Conservation (phyloP, 2,113 vertebrate species). For the Proteles cristata region DNA sequence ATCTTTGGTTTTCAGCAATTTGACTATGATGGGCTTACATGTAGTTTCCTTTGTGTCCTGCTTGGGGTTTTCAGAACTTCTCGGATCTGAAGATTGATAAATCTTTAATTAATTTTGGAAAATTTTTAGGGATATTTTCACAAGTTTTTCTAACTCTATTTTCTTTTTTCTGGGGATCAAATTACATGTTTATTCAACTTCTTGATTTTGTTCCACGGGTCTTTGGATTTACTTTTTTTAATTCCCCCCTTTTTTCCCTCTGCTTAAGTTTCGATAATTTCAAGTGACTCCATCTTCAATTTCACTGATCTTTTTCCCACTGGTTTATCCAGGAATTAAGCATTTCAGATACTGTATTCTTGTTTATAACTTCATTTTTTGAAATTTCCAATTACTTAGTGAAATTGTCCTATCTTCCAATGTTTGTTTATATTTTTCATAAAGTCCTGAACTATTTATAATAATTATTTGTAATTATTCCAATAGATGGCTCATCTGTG, state of each 20-base stretch:
- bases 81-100: neutral
- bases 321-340: neutral
- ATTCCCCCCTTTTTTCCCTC: neutral
- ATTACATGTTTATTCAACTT: neutral
- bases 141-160: neutral
- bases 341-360: neutral
- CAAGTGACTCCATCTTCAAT: neutral
- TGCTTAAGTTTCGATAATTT: neutral
- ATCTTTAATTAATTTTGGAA: neutral
- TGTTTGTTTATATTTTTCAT: neutral
- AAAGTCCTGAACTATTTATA: neutral
- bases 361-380: neutral
- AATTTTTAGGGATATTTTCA: neutral
- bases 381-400: neutral
- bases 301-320: neutral
- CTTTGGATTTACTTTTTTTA: neutral
- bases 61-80: neutral
- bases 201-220: neutral
- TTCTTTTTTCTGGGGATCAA: neutral
- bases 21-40: neutral
- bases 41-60: neutral
- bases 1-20: neutral
- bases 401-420: neutral
- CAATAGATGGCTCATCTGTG: neutral
- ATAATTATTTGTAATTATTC: neutral